Evolutionary conservation across 2,797 vertebrate genomes (phyloP).

Genomic region (Astyanax mexicanus): DNA sequence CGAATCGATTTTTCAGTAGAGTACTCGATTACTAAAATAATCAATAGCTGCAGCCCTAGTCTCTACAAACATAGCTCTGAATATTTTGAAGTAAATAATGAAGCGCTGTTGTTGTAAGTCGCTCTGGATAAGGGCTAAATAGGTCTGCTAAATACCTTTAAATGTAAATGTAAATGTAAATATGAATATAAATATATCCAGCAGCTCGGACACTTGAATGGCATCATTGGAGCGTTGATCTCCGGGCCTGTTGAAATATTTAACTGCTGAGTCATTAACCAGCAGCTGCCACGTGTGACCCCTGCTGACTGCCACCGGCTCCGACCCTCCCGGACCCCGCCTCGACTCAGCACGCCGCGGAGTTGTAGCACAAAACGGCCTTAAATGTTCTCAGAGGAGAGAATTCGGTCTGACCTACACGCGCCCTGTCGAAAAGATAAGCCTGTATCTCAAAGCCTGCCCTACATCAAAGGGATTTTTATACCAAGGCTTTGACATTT

Average conservation of each 20-base stretch:
- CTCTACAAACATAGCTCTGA: too few relatives aligned
- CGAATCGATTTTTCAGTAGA: too few relatives aligned
- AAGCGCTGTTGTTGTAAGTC: too few relatives aligned
- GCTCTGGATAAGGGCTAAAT: too few relatives aligned
- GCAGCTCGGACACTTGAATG: too few relatives aligned
- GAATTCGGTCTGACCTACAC: neutral
- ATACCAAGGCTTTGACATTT: slow-evolving; percentile 2
- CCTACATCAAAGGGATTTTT: slow-evolving; percentile 16
- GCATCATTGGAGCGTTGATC: slow-evolving; percentile 28
- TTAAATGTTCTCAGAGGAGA: slow-evolving; percentile 26
- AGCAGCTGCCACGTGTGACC: slow-evolving; percentile 21
- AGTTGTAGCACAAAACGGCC: neutral
- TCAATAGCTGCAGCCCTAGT: too few relatives aligned
- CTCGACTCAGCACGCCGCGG: neutral
- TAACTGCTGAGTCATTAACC: slow-evolving; percentile 45
- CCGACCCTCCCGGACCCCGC: neutral
- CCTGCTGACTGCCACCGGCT: slow-evolving; percentile 1
- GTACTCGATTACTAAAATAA: too few relatives aligned
- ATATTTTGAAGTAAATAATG: too few relatives aligned
- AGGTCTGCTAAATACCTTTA: too few relatives aligned
- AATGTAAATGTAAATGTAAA: too few relatives aligned
- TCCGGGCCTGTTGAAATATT: slow-evolving; percentile 41
- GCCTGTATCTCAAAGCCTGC: neutral
- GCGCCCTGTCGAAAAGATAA: slow-evolving; percentile 22
- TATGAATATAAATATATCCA: too few relatives aligned